Evolutionary conservation across 2,797 vertebrate genomes (phyloP).

Genomic region (Tragelaphus oryx): DNA sequence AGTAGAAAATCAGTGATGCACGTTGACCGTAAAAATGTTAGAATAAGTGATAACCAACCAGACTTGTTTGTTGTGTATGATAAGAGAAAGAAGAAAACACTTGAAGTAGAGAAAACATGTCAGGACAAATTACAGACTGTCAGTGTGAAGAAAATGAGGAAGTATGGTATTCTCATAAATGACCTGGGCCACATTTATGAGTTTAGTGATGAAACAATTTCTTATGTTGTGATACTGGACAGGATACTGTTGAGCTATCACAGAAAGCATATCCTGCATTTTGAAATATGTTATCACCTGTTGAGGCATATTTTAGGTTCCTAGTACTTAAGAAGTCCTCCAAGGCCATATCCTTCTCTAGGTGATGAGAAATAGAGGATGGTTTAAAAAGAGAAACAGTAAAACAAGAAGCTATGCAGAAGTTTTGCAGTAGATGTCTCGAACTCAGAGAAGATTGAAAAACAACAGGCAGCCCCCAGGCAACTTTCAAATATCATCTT

Average conservation of each 20-base stretch:
- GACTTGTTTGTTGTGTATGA: slow-evolving; percentile 4
- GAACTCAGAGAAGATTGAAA: slow-evolving; percentile 1
- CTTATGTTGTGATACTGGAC: neutral
- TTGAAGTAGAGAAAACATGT: neutral
- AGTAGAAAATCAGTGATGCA: neutral
- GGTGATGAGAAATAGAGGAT: neutral
- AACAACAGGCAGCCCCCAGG: neutral
- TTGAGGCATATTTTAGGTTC: neutral
- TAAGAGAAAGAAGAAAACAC: slow-evolving; percentile 17
- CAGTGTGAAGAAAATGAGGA: slow-evolving; percentile 1
- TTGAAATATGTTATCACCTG: neutral
- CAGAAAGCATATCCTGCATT: neutral
- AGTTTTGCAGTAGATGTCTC: neutral
- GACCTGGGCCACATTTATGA: neutral
- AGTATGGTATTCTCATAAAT: slow-evolving; percentile 13
- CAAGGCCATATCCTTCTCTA: neutral
- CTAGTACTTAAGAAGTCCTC: neutral
- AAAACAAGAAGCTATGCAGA: neutral
- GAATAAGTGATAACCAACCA: neutral
- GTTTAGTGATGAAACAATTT: neutral
- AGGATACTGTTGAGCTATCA: neutral
- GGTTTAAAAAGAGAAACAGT: slow-evolving; percentile 22
- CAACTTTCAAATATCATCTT: neutral
- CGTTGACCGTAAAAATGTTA: neutral
- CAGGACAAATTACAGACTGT: neutral